Conservation (phyloP, 2,888 invertebrate genomes). For the Apodemia hepburni region DNA sequence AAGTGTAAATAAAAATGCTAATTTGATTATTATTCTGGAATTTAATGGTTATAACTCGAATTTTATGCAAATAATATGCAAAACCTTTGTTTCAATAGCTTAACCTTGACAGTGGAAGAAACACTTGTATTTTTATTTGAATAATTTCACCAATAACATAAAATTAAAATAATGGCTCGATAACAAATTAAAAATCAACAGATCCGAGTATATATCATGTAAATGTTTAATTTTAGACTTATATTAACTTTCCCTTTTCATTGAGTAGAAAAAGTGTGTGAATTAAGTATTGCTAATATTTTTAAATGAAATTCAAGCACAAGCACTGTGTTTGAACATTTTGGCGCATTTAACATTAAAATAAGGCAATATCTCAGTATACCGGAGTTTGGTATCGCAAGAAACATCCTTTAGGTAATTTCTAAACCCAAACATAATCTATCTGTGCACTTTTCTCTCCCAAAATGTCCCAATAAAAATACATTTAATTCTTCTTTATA, state of each 20-base stretch:
- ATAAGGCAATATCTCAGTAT: no score
- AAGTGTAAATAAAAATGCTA: slow-evolving; percentile 12
- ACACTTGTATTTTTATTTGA: slow-evolving; percentile 8
- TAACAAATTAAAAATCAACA: slow-evolving; percentile 1
- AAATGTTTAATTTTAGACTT: background rate
- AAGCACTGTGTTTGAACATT: no score
- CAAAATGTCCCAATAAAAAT: no score
- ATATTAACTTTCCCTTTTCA: slow-evolving; percentile 1
- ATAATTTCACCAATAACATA: slow-evolving; percentile 8
- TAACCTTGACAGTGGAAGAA: slow-evolving; percentile 6
- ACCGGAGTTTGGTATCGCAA: no score
- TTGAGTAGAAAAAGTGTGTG: no score
- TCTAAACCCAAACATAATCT: no score
- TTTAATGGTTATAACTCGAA: slow-evolving; percentile 7
- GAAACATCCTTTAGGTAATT: no score
- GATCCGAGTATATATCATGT: background rate
- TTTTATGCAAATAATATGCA: slow-evolving; percentile 14
- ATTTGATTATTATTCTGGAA: slow-evolving; percentile 8
- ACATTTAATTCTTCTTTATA: no score
- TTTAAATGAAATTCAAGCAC: no score
- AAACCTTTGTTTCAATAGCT: slow-evolving; percentile 3
- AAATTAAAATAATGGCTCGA: background rate
- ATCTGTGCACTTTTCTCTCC: no score
- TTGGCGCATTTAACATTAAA: no score
- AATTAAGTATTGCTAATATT: no score